Percentiles rank a stretch among this genome's conserved stretches.
Conservation (phyloP, 53 echinoderm and acorn worm species). For the Holothuria leucospilota region DNA sequence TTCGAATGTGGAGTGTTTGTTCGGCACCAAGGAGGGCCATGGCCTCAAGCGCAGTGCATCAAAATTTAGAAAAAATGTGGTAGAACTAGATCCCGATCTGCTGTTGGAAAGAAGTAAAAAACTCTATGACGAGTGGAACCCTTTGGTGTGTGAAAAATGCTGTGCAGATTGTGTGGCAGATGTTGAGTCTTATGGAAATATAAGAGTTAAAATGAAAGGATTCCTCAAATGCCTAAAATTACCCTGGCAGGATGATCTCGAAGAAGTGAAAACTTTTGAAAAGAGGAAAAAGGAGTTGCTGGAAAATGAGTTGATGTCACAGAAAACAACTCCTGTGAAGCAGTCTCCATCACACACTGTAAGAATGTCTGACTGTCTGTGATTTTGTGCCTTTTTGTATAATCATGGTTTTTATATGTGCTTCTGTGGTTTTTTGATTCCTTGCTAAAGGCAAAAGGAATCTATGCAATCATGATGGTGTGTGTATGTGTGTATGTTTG, state of each 20-base stretch:
- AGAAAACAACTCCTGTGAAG: background rate
- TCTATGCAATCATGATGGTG: too few species aligned
- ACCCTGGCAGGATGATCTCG: constrained; percentile 30
- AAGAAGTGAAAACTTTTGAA: background rate
- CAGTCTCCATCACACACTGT: too few species aligned
- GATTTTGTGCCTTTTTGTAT: too few species aligned
- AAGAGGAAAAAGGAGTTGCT: background rate
- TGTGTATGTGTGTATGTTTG: too few species aligned
- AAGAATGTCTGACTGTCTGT: too few species aligned
- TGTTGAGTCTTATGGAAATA: background rate
- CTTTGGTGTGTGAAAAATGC: background rate
- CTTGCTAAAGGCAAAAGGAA: too few species aligned
- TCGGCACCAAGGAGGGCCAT: background rate
- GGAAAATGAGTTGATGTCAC: background rate
- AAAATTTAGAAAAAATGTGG: background rate
- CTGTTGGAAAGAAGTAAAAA: background rate
- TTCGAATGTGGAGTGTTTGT: background rate
- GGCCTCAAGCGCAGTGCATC: background rate
- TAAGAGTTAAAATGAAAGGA: background rate
- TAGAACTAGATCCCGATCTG: background rate
- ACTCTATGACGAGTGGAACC: background rate
- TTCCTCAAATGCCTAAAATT: constrained; percentile 7
- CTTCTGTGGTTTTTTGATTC: too few species aligned
- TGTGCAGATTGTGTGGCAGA: background rate
- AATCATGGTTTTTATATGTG: too few species aligned